Percentiles rank a stretch among this genome's conserved stretches.
Evolutionary conservation across 2,113 vertebrate species (phyloP).

Genomic region (Struthio camelus): DNA sequence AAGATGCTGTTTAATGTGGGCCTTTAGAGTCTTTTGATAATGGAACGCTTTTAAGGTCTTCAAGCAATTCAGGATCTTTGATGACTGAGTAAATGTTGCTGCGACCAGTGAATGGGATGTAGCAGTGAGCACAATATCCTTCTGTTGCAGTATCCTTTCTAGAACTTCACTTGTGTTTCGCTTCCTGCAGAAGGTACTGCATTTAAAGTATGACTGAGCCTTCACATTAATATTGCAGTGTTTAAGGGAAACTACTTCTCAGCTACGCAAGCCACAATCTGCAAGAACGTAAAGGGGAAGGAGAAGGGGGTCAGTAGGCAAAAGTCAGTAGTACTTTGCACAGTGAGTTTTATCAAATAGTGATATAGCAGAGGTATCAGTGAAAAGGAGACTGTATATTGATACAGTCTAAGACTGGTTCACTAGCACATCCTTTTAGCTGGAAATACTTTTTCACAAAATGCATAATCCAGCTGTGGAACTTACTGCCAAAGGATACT

Average conservation of each 20-base stretch:
- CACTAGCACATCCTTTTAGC: neutral
- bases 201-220: neutral
- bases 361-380: neutral
- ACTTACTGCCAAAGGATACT: neutral
- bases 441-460: neutral
- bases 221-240: neutral
- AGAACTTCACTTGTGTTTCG: neutral
- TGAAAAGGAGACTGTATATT: neutral
- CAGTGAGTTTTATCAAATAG: neutral
- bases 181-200: neutral
- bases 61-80: neutral
- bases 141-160: neutral
- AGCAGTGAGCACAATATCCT: neutral
- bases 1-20: neutral
- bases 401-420: rapidly evolving
- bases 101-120: neutral
- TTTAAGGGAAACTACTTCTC: neutral
- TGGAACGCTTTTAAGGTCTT: neutral
- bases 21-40: neutral
- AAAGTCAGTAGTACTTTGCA: neutral
- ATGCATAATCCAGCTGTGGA: neutral
- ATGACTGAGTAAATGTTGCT: neutral
- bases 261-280: neutral
- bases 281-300: neutral
- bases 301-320: neutral